phyloP scores from a whole-genome alignment of 2,113 vertebrate genomes.

The Hemicordylus capensis region DNA sequence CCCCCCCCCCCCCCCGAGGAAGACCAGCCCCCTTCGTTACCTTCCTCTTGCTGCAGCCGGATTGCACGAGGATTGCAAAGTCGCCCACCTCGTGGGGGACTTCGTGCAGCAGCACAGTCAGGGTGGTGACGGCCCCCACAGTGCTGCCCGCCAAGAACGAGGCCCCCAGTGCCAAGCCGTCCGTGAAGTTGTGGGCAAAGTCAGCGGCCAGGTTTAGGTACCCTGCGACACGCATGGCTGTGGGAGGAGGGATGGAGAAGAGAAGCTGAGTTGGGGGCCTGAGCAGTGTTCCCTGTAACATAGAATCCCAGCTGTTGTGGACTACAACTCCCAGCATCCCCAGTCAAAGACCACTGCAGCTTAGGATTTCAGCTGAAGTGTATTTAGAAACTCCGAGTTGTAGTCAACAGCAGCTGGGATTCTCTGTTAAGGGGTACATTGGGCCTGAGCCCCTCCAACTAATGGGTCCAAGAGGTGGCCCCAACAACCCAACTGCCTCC shows the following conservation, averaged over 20 bases:
- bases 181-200: slow-evolving; percentile 92
- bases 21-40: slow-evolving; percentile 56
- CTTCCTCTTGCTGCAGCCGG: slow-evolving; percentile 91
- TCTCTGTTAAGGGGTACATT: no score
- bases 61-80: slow-evolving; percentile 92
- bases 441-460: neutral
- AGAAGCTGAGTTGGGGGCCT: neutral
- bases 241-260: neutral
- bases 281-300: no score
- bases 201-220: slow-evolving; percentile 93
- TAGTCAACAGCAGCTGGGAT: no score
- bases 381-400: no score
- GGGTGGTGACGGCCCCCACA: slow-evolving; percentile 85
- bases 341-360: no score
- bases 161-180: slow-evolving; percentile 90
- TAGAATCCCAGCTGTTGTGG: no score
- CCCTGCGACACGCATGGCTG: slow-evolving; percentile 88
- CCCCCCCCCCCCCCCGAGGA: no score
- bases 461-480: no score
- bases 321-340: no score
- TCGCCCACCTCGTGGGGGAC: slow-evolving; percentile 95
- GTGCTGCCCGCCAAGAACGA: slow-evolving; percentile 85
- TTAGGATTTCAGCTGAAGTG: no score
- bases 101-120: slow-evolving; percentile 91
- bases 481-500: no score